Base-by-base conservation (phyloP, 2,888 invertebrate genomes). In the Drosophila macrospina region DNA sequence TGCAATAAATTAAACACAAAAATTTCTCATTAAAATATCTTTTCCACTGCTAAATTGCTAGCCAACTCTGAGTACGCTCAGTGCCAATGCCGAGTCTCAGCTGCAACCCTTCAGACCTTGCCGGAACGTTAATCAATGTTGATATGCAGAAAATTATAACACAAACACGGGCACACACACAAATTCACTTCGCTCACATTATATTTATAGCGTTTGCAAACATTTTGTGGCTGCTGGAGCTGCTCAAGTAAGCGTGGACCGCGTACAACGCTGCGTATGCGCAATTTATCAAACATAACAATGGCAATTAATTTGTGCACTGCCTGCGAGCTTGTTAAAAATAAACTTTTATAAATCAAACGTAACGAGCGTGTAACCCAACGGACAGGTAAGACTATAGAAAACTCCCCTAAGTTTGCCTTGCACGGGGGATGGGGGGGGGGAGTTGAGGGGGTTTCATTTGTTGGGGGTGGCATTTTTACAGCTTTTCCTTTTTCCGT, bases 301-400 rank as follows among this genome's bases (percentile, higher is more conserved):
- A 78, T 56, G 85, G 87, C 86, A 86, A 86, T 86, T 86, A 86
- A 86, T 86, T 86, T 87, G 78, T 80, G 80, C 74, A 68, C 67
- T 74, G 65, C 79, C 62, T 64, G 61, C 56, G 36, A 82, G 76
- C 78, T 74, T 69, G 66, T 73, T 78, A 67, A 77, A 75, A 81
- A 83, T 69, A 78, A 82, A 87, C 78, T 82, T 87, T 86, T 87
- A 87, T 86, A 87, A 86, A 87, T 87, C 86, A 87, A 86, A 86
- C 69, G 86, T 84, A 86, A 87, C 85, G 81, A 87, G 87, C 83
- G 86, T 87, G 80, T 83, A 85, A 80, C 79, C 73, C 74, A 67
- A 69, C 69, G 76, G 63, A 47, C 73, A 80, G 82, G 84, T 76
- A 71, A 45, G 56, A 36, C 55, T 34, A 45, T 26, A 24, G 13